phyloP scores from a whole-genome alignment of 2,888 invertebrate species.

The Ochlodes sylvanus region DNA sequence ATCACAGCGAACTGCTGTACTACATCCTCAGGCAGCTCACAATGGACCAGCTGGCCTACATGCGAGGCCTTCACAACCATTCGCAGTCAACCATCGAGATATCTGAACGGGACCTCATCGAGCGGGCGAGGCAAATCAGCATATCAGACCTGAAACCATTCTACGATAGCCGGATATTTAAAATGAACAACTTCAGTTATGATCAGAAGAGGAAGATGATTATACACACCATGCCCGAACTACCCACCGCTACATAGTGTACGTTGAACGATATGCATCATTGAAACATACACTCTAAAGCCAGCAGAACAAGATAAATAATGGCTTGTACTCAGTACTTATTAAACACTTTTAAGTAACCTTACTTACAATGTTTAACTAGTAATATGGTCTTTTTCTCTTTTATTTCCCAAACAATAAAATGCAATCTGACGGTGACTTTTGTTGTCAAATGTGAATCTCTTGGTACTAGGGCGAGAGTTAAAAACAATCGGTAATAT shows the following conservation, averaged over 20 bases:
- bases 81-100: constrained; percentile 91
- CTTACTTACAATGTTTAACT: too few species aligned
- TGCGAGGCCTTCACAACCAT: constrained; percentile 88
- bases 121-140: constrained; percentile 95
- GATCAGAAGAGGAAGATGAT: constrained; percentile 94
- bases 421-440: too few species aligned
- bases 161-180: constrained; percentile 96
- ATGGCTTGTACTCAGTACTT: too few species aligned
- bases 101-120: constrained; percentile 86
- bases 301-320: too few species aligned
- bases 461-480: too few species aligned
- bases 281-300: too few species aligned
- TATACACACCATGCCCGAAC: constrained; percentile 90
- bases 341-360: too few species aligned
- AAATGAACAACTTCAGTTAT: constrained; percentile 93
- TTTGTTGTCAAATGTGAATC: too few species aligned
- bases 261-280: not conserved
- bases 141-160: constrained; percentile 95
- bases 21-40: constrained; percentile 97
- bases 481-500: too few species aligned
- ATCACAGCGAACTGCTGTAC: constrained; percentile 97
- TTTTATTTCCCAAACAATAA: too few species aligned
- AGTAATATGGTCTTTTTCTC: too few species aligned
- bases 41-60: constrained; percentile 95
- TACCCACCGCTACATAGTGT: constrained; percentile 58